A percentile compares a stretch with the other conserved stretches of the same genome.
Evolutionary conservation across 2,113 vertebrate genomes (phyloP).

Genomic region (Vulpes ferrilata): DNA sequence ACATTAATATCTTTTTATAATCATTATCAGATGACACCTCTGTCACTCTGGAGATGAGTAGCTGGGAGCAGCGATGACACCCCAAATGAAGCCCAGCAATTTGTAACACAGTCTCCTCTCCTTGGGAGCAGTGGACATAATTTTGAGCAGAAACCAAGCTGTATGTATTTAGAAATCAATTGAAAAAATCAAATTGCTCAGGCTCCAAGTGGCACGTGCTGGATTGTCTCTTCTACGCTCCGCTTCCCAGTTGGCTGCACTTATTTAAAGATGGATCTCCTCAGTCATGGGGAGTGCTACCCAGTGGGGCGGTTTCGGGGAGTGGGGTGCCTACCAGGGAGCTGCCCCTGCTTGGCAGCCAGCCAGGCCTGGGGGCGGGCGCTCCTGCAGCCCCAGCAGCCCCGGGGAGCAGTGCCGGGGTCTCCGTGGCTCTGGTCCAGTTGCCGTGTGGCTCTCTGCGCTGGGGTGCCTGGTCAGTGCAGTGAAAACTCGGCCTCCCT

Average conservation of each 20-base stretch:
- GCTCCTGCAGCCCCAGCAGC: accelerated
- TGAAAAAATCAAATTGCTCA: accelerated
- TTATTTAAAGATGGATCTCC: not conserved
- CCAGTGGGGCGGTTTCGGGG: accelerated
- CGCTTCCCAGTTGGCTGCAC: accelerated
- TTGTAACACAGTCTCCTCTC: not conserved
- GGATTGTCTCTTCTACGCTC: accelerated
- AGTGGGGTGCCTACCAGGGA: not conserved
- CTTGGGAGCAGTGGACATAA: not conserved
- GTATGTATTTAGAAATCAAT: not conserved
- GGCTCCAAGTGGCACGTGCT: accelerated
- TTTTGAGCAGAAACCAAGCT: not conserved
- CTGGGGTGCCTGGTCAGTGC: accelerated
- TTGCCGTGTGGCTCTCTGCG: accelerated
- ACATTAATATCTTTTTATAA: not conserved
- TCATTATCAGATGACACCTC: not conserved
- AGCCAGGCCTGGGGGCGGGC: not conserved
- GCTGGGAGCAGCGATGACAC: not conserved
- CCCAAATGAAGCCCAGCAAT: not conserved
- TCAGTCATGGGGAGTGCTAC: not conserved
- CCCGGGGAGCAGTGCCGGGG: accelerated
- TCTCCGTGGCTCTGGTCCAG: accelerated
- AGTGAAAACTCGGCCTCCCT: accelerated
- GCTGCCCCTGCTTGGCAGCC: not conserved
- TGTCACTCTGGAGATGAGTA: not conserved